A percentile compares a stretch with the other conserved stretches of the same genome.
phyloP scores from a whole-genome alignment of 1,140 invertebrate genomes.

The Drosophila biarmipes region DNA sequence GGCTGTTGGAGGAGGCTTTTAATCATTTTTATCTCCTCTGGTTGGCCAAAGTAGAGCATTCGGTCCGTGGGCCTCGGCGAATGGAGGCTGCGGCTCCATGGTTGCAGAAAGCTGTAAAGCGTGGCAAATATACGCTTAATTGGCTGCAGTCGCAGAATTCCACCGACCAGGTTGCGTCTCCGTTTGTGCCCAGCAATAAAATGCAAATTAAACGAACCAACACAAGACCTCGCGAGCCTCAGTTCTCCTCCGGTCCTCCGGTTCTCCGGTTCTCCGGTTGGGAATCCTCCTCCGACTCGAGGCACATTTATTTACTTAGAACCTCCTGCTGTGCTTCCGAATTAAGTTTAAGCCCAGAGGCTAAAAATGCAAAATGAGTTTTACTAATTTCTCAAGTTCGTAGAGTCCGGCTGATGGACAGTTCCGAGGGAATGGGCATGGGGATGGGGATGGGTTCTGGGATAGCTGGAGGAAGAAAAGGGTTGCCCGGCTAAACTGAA shows the following conservation, averaged over 20 bases:
- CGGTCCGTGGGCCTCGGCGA: neutral
- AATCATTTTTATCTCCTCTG: slow-evolving; percentile 73
- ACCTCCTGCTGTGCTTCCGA: slow-evolving; percentile 85
- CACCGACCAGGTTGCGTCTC: slow-evolving; percentile 4
- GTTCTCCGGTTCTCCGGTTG: neutral
- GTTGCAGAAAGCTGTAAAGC: slow-evolving; percentile 74
- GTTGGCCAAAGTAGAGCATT: slow-evolving; percentile 69
- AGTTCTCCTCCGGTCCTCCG: neutral
- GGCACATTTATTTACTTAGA: slow-evolving; percentile 84
- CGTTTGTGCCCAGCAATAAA: slow-evolving; percentile 69
- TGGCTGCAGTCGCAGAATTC: slow-evolving; percentile 59
- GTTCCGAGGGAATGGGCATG: slow-evolving; percentile 13
- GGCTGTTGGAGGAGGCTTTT: slow-evolving; percentile 56
- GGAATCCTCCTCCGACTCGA: slow-evolving; percentile 21
- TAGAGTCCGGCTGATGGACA: slow-evolving; percentile 69
- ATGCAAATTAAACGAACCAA: slow-evolving; percentile 83
- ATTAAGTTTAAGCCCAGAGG: slow-evolving; percentile 85
- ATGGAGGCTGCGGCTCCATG: slow-evolving; percentile 4
- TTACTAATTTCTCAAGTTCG: slow-evolving; percentile 84
- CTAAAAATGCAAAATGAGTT: slow-evolving; percentile 84
- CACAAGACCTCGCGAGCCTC: slow-evolving; percentile 5
- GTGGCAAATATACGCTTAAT: slow-evolving; percentile 84
- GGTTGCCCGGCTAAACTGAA: slow-evolving; percentile 56
- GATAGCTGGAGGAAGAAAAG: slow-evolving; percentile 5
- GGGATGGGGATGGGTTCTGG: neutral